A percentile compares a stretch with the other conserved stretches of the same genome.
phyloP scores from a whole-genome alignment of 64 coral and sea anemone species.

The Platygyra sinensis region DNA sequence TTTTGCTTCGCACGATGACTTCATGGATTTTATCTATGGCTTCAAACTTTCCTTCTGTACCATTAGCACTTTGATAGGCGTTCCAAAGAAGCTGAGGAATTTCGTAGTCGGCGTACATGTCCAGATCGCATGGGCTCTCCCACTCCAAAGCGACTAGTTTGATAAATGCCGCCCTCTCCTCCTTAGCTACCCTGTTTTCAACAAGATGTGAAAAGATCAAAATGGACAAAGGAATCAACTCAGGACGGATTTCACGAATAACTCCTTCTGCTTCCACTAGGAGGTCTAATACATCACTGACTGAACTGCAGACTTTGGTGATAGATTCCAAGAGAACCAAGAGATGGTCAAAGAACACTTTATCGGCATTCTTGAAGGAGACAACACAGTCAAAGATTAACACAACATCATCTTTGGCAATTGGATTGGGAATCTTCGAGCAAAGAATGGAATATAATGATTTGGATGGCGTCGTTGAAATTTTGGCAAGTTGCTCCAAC shows the following conservation, averaged over 20 bases:
- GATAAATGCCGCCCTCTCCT: not conserved
- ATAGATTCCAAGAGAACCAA: not conserved
- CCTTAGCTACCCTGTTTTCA: not conserved
- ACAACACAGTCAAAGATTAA: not conserved
- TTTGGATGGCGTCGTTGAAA: not conserved
- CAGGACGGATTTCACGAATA: not conserved
- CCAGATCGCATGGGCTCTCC: not conserved
- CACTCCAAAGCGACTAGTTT: not conserved
- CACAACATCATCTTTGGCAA: not conserved
- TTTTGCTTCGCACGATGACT: not conserved
- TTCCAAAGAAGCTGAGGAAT: not conserved
- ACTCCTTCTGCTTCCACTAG: not conserved
- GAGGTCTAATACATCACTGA: not conserved
- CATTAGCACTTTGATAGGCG: not conserved
- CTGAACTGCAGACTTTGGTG: not conserved
- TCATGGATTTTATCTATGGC: not conserved
- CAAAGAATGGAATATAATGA: not conserved
- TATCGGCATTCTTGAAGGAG: not conserved
- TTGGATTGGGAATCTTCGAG: not conserved
- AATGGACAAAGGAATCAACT: not conserved
- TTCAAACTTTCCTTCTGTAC: not conserved
- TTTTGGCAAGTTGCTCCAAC: not conserved
- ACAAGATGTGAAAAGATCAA: not conserved
- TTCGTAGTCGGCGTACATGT: not conserved
- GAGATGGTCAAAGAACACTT: not conserved